These are phyloP conservation scores for Anableps anableps DNA, from an alignment of 2,797 vertebrate species.

Conservation along the genomic window DNA sequence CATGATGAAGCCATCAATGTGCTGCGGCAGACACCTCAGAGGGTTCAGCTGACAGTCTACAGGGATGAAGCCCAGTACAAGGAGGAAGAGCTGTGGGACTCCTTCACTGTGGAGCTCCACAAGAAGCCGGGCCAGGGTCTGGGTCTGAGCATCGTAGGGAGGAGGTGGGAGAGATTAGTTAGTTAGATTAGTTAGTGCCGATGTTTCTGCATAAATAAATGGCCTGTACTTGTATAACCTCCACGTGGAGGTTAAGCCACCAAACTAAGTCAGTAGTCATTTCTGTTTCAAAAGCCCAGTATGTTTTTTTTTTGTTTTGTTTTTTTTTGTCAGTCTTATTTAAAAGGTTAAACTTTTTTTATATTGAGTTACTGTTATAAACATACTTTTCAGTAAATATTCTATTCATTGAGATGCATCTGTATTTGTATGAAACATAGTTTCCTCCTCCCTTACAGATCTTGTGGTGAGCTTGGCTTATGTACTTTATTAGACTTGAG, in stretches of 20 bases:
- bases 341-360: no score
- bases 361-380: background rate
- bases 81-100: slow-evolving; percentile 95
- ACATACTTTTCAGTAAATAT: background rate
- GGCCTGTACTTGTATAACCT: no score
- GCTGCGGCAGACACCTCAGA: slow-evolving; percentile 92
- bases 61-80: slow-evolving; percentile 96
- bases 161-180: slow-evolving; percentile 81
- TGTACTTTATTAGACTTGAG: background rate
- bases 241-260: no score
- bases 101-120: slow-evolving; percentile 89
- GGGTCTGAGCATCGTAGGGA: slow-evolving; percentile 96
- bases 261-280: no score
- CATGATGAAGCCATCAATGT: slow-evolving; percentile 99
- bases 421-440: background rate
- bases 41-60: slow-evolving; percentile 89
- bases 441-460: no score
- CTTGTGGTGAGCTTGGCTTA: background rate
- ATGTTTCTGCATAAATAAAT: background rate
- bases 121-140: slow-evolving; percentile 92
- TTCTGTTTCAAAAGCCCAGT: no score
- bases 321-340: no score
- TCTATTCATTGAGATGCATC: background rate
- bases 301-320: no score
- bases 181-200: no score